These are phyloP conservation scores for Drosophila chauvacae DNA, from an alignment of 1,140 invertebrate genomes.

Conservation along the genomic window DNA sequence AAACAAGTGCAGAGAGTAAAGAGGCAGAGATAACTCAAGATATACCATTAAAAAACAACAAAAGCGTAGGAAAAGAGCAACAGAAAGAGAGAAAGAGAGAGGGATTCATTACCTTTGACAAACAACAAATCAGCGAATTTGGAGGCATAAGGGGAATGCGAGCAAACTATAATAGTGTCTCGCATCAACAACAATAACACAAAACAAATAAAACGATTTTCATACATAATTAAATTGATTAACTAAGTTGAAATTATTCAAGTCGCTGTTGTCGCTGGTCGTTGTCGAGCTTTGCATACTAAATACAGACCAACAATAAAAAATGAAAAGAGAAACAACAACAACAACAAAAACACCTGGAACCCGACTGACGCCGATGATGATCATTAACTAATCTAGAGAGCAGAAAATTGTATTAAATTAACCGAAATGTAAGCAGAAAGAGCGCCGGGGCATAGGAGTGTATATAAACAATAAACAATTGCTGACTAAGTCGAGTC, in stretches of 20 bases:
- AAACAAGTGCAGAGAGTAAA: slow-evolving; percentile 1
- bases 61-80: neutral
- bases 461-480: slow-evolving; percentile 35
- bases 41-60: neutral
- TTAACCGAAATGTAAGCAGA: slow-evolving; percentile 35
- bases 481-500: slow-evolving; percentile 54
- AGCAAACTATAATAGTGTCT: slow-evolving; percentile 48
- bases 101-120: slow-evolving; percentile 9
- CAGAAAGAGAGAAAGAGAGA: neutral
- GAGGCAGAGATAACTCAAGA: neutral
- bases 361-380: slow-evolving; percentile 19
- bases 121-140: slow-evolving; percentile 9
- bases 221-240: slow-evolving; percentile 63
- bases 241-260: slow-evolving; percentile 59
- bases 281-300: slow-evolving; percentile 47
- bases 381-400: slow-evolving; percentile 64
- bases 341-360: slow-evolving; percentile 9
- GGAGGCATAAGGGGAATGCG: slow-evolving; percentile 2
- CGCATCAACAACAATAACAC: slow-evolving; percentile 16
- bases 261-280: slow-evolving; percentile 21
- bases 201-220: slow-evolving; percentile 53
- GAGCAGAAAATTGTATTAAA: slow-evolving; percentile 65
- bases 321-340: slow-evolving; percentile 1
- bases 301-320: slow-evolving; percentile 15
- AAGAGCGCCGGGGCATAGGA: neutral